Evolutionary conservation across 2,888 invertebrate species (phyloP).

Genomic region (Pseudanteris insignis): DNA sequence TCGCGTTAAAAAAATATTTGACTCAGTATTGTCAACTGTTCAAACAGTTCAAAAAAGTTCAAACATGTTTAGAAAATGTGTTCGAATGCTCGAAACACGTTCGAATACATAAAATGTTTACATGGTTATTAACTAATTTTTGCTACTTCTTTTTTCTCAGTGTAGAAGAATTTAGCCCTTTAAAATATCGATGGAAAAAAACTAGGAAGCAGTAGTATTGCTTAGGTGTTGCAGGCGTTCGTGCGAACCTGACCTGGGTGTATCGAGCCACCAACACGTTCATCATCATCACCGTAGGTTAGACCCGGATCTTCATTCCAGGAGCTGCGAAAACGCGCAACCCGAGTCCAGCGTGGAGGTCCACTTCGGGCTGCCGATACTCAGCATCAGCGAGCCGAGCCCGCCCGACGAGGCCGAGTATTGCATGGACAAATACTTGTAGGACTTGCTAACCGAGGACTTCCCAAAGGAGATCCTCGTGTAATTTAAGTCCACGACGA

Average conservation of each 20-base stretch:
- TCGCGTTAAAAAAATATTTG: too few species aligned
- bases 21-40: too few species aligned
- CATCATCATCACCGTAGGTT: constrained; percentile 66
- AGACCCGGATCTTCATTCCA: constrained; percentile 67
- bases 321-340: constrained; percentile 67
- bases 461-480: constrained; percentile 64
- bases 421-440: constrained; percentile 73
- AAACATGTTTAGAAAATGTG: too few species aligned
- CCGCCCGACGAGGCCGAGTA: constrained; percentile 75
- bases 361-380: constrained; percentile 78
- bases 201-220: constrained; percentile 31
- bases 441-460: constrained; percentile 66
- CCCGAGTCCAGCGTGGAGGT: constrained; percentile 61
- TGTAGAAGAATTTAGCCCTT: too few species aligned
- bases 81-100: too few species aligned
- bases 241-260: constrained; percentile 55
- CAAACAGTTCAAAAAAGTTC: too few species aligned
- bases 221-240: constrained; percentile 57
- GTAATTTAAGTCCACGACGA: constrained; percentile 38
- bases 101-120: too few species aligned
- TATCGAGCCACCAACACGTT: constrained; percentile 48
- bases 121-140: too few species aligned
- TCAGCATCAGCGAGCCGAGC: constrained; percentile 82
- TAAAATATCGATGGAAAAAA: constrained; percentile 2
- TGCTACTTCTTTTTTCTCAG: too few species aligned